Percentiles rank a stretch among this genome's conserved stretches.
Evolutionary conservation across 2,888 invertebrate genomes (phyloP).

Genomic region (Enchytraeus crypticus): DNA sequence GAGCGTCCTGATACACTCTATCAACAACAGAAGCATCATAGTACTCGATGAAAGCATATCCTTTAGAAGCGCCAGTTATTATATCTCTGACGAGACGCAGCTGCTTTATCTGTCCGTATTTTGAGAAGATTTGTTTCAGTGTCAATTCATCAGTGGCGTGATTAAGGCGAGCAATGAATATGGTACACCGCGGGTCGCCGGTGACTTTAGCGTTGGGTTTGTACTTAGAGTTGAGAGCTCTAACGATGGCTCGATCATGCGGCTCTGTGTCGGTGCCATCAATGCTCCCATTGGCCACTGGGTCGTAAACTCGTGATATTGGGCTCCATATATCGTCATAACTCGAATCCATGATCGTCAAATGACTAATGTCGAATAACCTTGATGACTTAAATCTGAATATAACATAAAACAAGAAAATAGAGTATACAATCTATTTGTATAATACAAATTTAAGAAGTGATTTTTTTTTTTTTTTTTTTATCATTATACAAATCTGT

Average conservation of each 20-base stretch:
- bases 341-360: too few species aligned
- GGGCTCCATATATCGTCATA: slow-evolving; percentile 16
- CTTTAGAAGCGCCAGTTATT: slow-evolving; percentile 71
- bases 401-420: too few species aligned
- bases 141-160: slow-evolving; percentile 59
- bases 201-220: slow-evolving; percentile 51
- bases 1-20: slow-evolving; percentile 50
- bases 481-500: too few species aligned
- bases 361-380: too few species aligned
- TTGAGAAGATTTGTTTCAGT: slow-evolving; percentile 50
- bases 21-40: slow-evolving; percentile 57
- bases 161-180: slow-evolving; percentile 68
- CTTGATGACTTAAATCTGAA: too few species aligned
- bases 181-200: slow-evolving; percentile 62
- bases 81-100: slow-evolving; percentile 65
- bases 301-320: slow-evolving; percentile 57
- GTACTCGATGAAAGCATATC: slow-evolving; percentile 80
- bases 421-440: too few species aligned
- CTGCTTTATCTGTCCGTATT: slow-evolving; percentile 58
- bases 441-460: too few species aligned
- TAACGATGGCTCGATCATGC: slow-evolving; percentile 67
- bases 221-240: slow-evolving; percentile 59
- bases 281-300: slow-evolving; percentile 73
- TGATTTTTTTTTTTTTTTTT: too few species aligned
- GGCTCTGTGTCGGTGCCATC: slow-evolving; percentile 75